Percentiles rank a stretch among this genome's conserved stretches.
Conservation (phyloP, 2,797 vertebrate species). For the Hephaestus fuliginosus region DNA sequence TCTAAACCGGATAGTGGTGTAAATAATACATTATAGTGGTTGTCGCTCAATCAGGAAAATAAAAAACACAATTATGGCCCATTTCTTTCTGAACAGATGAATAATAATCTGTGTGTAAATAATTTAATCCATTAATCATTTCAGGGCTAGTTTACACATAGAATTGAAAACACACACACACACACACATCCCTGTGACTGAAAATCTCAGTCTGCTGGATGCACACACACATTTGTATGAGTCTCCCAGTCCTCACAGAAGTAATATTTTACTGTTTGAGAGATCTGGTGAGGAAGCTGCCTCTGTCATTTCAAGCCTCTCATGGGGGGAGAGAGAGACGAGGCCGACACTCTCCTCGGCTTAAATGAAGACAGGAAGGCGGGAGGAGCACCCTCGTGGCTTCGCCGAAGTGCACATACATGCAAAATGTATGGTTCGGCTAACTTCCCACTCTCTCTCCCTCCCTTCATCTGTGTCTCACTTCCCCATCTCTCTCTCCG, state of each 20-base stretch:
- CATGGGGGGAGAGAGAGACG: not conserved
- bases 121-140: not conserved
- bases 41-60: not conserved
- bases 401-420: conserved; percentile 31
- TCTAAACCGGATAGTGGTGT: not conserved
- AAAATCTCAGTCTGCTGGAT: not conserved
- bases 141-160: not conserved
- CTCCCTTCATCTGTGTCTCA: conserved; percentile 8
- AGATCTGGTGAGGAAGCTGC: conserved; percentile 3
- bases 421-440: conserved; percentile 56
- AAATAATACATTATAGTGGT: not conserved
- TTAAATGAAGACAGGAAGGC: conserved; percentile 50
- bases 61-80: not conserved
- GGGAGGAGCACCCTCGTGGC: conserved; percentile 11
- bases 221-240: not conserved
- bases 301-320: conserved; percentile 17
- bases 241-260: conserved; percentile 13
- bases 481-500: conserved; percentile 14
- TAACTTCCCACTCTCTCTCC: conserved; percentile 10
- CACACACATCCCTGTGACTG: not conserved
- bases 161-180: not conserved
- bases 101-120: not conserved
- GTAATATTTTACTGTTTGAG: not conserved
- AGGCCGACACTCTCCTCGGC: not conserved
- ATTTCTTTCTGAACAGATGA: not conserved